Evolutionary conservation across 2,888 invertebrate species (phyloP), one percentile per base, ranked within the genome.

Genomic region (Synanthedon myopaeformis): DNA sequence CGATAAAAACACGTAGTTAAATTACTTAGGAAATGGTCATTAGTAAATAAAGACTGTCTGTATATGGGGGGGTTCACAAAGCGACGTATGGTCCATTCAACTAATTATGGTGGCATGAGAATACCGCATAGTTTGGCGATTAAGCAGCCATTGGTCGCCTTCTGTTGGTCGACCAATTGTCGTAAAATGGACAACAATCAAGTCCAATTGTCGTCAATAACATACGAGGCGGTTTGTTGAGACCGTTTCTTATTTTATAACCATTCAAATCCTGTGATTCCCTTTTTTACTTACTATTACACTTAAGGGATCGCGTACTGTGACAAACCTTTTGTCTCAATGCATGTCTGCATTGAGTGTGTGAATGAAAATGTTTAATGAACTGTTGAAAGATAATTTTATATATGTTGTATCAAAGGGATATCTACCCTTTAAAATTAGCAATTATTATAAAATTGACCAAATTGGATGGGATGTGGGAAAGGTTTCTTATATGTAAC

Each of bases 201-300:
- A 66, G 71, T 64, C 61, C 86, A 86, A 86, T 86, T 86, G 81
- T 64, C 72, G 70, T 75, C 86, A 84, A 85, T 86, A 81, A 79
- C 67, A 72, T 64, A 55, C 69, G 68, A 76, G 74, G 74, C 74
- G 67, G 66, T 70, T 66, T 64, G 66, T 62, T 60, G 61, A 60
- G 61, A 56, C 45, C 53, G 53, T 51, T 52, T 56, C 54, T 62
- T 63, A 61, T 66, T 67, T 63, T 68, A 63, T 65, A 67, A 61
- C 59, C 58, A 64, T 60, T 59, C 56, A 57, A 57, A 62, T 61
- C 60, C 60, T 56, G 58, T 54, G 55, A 14, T 45, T 45, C 14
- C 10, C 10, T 35, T 35, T 35, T 35, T 35, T 23, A 5, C 5
- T 23, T 35, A 35, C 35, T 10, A 35, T 35, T n/a, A 35, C 35